Base-by-base conservation (phyloP, 37 sponge, comb jelly and placozoan genomes). In the Cliona cf. orientalis region DNA sequence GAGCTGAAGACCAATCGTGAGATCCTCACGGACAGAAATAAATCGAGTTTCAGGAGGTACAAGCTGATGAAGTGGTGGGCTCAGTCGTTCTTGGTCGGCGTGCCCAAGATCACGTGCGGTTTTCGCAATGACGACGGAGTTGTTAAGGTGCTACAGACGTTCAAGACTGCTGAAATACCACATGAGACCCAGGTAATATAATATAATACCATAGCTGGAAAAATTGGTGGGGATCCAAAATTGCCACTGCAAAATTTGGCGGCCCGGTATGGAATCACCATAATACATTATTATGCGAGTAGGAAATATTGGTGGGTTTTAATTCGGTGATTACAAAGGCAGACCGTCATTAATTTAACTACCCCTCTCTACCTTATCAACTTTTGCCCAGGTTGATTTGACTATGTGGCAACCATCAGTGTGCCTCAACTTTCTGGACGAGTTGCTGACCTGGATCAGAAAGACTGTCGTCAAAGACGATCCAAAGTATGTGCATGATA, bases 51-150 rank as follows among this genome's bases (percentile, higher is more conserved):
- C 58, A 85, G 72, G 66, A 87, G 74, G 95, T 69, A 79, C 81
- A 95, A 95, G 68, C 74, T 95, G 29, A 46, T 91, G 76, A 91
- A 91, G 42, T 91, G 90, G 90, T 95, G 95, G 95, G 92, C 90
- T 19, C 95, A 95, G 76, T 95, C 93, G 14, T 95, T 79, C 65
- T 79, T 91, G 7, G 80, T 95, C 61, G 95, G 93, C 32, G 77
- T 95, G 9, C 95, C 95, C 0, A 88, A 67, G 66, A 91, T 95
- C 38, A 76, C 91, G 25, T 91, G 89, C 80, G 95, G 95, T 25
- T 95, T 91, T 46, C 65, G 95, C 12, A 86, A 95, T 57, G 93
- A 95, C 55, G 90, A 91, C 5, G 95, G 95, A 12, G 74, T 91
- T 19, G 87, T 95, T 0, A 67, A 79, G 23, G 62, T 46, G 7